A percentile compares a stretch with the other conserved stretches of the same genome.
Conservation (phyloP, 2,113 vertebrate genomes). For the Amblyopsis rosae region DNA sequence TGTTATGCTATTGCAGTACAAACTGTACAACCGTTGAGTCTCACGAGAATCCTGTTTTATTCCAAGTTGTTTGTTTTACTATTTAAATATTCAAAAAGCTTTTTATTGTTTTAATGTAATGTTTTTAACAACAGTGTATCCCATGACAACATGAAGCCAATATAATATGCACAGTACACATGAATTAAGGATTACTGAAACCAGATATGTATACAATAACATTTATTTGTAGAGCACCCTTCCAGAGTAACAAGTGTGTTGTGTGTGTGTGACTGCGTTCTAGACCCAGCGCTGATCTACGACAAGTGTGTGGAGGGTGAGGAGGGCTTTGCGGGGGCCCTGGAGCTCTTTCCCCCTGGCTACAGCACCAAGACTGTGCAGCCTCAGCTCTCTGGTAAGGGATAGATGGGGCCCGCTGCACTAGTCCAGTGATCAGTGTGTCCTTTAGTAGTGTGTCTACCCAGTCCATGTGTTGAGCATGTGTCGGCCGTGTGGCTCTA, state of each 20-base stretch:
- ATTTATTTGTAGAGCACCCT: too few relatives aligned
- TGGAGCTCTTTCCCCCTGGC: slow-evolving; percentile 86
- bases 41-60: too few relatives aligned
- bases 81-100: too few relatives aligned
- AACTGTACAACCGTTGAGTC: too few relatives aligned
- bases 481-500: slow-evolving; percentile 40
- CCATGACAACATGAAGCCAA: too few relatives aligned
- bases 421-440: background rate
- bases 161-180: too few relatives aligned
- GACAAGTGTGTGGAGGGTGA: slow-evolving; percentile 91
- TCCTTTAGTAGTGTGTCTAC: background rate
- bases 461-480: background rate
- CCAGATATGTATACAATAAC: too few relatives aligned
- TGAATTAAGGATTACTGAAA: too few relatives aligned
- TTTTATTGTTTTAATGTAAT: too few relatives aligned
- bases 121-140: too few relatives aligned
- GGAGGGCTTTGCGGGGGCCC: slow-evolving; percentile 87
- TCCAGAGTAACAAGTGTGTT: background rate
- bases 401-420: background rate
- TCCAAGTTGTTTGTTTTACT: too few relatives aligned
- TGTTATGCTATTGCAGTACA: too few relatives aligned
- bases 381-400: slow-evolving; percentile 92
- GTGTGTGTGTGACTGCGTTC: background rate
- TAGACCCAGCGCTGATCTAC: slow-evolving; percentile 91
- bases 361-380: slow-evolving; percentile 87